Base-by-base conservation (phyloP, 2,888 invertebrate genomes). In the Mechanitis messenoides region DNA sequence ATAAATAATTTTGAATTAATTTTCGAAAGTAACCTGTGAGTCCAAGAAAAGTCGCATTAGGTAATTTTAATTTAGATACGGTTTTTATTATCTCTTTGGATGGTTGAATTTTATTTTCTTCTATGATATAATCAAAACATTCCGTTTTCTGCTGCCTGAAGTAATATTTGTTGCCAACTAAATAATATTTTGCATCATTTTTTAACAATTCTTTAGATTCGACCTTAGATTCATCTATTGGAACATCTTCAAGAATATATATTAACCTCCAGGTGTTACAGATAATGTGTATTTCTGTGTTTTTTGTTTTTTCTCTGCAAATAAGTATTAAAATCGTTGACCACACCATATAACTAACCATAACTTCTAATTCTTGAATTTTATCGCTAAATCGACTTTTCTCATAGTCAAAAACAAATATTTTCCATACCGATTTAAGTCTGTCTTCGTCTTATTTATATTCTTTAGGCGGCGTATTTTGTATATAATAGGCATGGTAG, bases 251-350 rank as follows among this genome's bases (percentile, higher is more conserved):
- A 74, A 56, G 64, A 84, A 81, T 67, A 85, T 80, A 68, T 69
- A 83, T 53, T 84, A 83, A 11, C 80, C 80, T 50, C 55, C 9
- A 20, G 33, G 60, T 2, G 77, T 78, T 3, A 81, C 77, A 70
- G 83, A 84, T 0, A 81, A 63, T 1, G 80, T 80, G 59, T 79
- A 82, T 63, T 75, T 73, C 53, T 73, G 28, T 20, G 0, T 20
- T 20, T 20, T 20, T 20, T 20, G 20, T 20, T 20, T 20, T 20
- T 20, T 20, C 20, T 20, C 20, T 1, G 20, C 20, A 20, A 20
- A 20, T 20, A 20, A 20, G 20, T 20, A 20, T 20, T 20, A 20
- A 20, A 20, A 20, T 20, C 20, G 20, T 20, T 20, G 20, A 20
- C 20, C 20, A 20, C 20, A 20, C 20, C 20, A 20, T 20, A 20